Base-by-base conservation (phyloP, 2,888 invertebrate species). In the Dynastes tityus region DNA sequence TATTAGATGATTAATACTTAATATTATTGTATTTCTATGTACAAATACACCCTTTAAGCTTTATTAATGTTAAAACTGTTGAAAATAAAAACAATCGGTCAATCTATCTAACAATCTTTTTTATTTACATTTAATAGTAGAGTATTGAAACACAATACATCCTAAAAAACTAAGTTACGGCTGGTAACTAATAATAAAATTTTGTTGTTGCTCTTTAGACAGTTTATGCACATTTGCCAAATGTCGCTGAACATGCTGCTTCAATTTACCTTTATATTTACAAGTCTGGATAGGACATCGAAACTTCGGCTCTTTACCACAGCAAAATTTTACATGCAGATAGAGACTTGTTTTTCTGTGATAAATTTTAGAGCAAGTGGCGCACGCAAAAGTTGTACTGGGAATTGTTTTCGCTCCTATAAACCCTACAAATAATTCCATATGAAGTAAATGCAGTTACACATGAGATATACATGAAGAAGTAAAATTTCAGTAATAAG, bases 181-280 rank as follows among this genome's bases (percentile, higher is more conserved):
- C 16, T 16, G 29, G 27, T 77, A 55, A 37, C 68, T 77, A 27
- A 77, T 77, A n/a, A 37, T 27, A 55, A 68, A 16, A 55, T 68
- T 22, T 68, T 67, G 76, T 27, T 77, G 76, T 13, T 77, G 55
- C 27, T 67, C 67, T 55, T 67, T 58, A 11, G 55, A 13, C 16
- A 64, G 40, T 58, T 77, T 77, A 22, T 77, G 76, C 11, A 77
- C 68, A 49, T 68, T 76, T n/a, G 67, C 27, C 6, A 83, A 51
- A 78, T 77, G 77, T 55, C 70, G 76, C 58, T 76, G 64, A 76
- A 79, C 77, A 13, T 79, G 76, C 37, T 79, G 79, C 45, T 79
- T 80, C 22, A 78, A 16, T 74, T 80, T 80, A 8, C 77, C 78
- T 45, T 53, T 79, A 16, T 78, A 80, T 16, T 8, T 63, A 63